Evolutionary conservation across 1,140 invertebrate genomes (phyloP).

Genomic region (Whitmania pigra): DNA sequence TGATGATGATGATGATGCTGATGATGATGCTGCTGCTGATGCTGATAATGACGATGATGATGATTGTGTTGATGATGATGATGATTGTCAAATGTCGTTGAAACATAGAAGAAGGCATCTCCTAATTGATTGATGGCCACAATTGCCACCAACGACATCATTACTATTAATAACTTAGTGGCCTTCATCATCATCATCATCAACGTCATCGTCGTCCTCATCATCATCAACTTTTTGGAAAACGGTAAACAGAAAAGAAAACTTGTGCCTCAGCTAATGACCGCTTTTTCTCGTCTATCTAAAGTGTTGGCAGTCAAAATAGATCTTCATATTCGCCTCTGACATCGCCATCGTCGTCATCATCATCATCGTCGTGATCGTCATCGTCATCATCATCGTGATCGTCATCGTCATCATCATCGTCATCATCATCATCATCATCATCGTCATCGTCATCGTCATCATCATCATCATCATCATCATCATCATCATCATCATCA

Average conservation of each 20-base stretch:
- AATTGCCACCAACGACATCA: background rate
- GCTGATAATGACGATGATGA: no score
- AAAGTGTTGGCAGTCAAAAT: background rate
- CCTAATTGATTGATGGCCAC: background rate
- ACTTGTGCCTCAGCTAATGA: no score
- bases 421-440: slow-evolving; percentile 18
- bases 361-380: slow-evolving; percentile 7
- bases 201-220: background rate
- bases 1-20: no score
- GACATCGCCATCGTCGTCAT: slow-evolving; percentile 3
- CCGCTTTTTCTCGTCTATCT: no score
- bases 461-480: slow-evolving; percentile 20
- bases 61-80: no score
- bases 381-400: background rate
- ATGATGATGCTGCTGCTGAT: no score
- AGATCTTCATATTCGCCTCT: no score
- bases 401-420: slow-evolving; percentile 15
- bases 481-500: slow-evolving; percentile 19
- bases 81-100: no score
- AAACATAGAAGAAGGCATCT: background rate
- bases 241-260: background rate
- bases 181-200: background rate
- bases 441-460: slow-evolving; percentile 17
- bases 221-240: background rate
- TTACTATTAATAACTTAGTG: background rate